Percentiles rank a stretch among this genome's conserved stretches.
Evolutionary conservation across 1,140 invertebrate species (phyloP).

Genomic region (Ceratosolen fusciceps): DNA sequence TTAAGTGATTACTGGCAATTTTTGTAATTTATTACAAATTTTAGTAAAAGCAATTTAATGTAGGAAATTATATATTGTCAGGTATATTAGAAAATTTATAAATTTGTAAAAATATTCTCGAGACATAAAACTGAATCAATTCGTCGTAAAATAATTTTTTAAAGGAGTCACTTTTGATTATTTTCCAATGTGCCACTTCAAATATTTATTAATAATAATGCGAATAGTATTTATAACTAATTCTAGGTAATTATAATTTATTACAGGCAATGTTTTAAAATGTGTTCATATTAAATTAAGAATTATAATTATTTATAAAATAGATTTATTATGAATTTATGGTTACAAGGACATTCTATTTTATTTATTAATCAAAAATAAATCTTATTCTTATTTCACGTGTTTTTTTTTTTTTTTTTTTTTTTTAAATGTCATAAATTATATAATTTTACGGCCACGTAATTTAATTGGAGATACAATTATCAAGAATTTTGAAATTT

Average conservation of each 20-base stretch:
- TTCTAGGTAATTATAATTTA: slow-evolving; percentile 20
- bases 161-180: background rate
- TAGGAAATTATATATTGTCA: slow-evolving; percentile 12
- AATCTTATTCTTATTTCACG: slow-evolving; percentile 9
- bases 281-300: slow-evolving; percentile 35
- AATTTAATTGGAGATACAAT: background rate
- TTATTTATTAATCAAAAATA: background rate
- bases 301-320: slow-evolving; percentile 29
- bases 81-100: slow-evolving; percentile 3
- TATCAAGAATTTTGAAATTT: background rate
- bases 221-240: slow-evolving; percentile 22
- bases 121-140: slow-evolving; percentile 22
- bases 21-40: slow-evolving; percentile 1
- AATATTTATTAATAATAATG: slow-evolving; percentile 27
- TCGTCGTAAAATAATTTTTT: slow-evolving; percentile 13
- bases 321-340: background rate
- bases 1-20: background rate
- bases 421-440: slow-evolving; percentile 1
- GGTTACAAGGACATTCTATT: background rate
- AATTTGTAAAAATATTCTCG: slow-evolving; percentile 28
- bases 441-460: background rate
- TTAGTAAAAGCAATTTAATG: slow-evolving; percentile 13
- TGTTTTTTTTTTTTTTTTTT: background rate
- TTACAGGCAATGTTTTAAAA: slow-evolving; percentile 16
- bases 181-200: slow-evolving; percentile 41